Evolutionary conservation across 2,888 invertebrate genomes (phyloP).

Genomic region (Poecilus cupreus): DNA sequence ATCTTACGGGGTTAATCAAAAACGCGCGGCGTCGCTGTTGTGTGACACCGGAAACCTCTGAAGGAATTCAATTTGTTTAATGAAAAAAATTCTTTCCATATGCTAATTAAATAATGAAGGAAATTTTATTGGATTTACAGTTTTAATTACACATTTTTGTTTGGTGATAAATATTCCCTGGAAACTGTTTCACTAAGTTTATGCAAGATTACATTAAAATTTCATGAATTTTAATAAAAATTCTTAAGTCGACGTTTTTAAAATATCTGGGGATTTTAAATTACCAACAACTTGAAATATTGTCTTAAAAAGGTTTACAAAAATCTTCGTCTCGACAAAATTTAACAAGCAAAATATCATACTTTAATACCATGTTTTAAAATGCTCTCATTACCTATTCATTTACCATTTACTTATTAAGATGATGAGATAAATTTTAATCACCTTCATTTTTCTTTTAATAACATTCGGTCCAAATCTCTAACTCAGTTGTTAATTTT

Average conservation of each 20-base stretch:
- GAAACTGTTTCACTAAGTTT: conserved; percentile 1
- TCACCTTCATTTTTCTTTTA: too few relatives aligned
- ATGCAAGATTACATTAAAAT: conserved; percentile 27
- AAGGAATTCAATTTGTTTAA: conserved; percentile 31
- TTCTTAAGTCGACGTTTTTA: conserved; percentile 22
- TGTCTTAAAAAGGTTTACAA: conserved; percentile 27
- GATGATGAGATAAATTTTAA: too few relatives aligned
- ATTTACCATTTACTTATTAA: too few relatives aligned
- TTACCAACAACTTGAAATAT: conserved; percentile 34
- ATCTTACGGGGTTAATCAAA: conserved; percentile 45
- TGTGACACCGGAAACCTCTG: conserved; percentile 17
- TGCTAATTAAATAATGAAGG: background rate
- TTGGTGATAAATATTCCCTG: conserved; percentile 27
- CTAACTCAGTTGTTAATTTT: too few relatives aligned
- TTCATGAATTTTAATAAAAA: conserved; percentile 36
- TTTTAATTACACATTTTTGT: conserved; percentile 26
- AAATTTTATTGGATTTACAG: conserved; percentile 26
- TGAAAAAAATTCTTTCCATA: conserved; percentile 34
- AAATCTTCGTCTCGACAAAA: background rate
- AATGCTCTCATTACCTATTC: too few relatives aligned
- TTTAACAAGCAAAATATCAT: background rate
- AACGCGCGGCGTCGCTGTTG: background rate
- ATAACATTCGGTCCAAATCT: too few relatives aligned
- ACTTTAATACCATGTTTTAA: background rate
- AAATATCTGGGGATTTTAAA: conserved; percentile 29